Percentiles rank a stretch among this genome's conserved stretches.
These are phyloP conservation scores for Brachypodius melanocephalos DNA, from an alignment of 2,113 vertebrate species.

Conservation along the genomic window DNA sequence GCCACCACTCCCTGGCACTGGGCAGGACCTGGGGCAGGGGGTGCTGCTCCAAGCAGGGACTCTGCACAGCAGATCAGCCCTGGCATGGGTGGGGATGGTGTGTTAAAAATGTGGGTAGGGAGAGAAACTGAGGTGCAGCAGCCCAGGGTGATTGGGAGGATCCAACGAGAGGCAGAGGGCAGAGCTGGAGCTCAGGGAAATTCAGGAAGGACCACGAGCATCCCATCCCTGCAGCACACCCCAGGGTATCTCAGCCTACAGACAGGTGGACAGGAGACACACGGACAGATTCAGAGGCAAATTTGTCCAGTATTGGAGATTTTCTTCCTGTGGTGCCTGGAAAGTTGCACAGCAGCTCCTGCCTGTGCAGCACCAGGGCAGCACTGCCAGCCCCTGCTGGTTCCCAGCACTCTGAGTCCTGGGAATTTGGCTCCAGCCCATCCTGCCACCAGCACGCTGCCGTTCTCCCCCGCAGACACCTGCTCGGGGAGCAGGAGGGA, in stretches of 20 bases:
- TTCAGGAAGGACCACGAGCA: neutral
- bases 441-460: neutral
- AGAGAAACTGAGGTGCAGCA: neutral
- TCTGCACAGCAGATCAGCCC: neutral
- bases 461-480: neutral
- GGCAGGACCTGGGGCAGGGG: neutral
- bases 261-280: rapidly evolving
- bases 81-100: rapidly evolving
- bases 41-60: neutral
- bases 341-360: neutral
- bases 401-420: neutral
- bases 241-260: neutral
- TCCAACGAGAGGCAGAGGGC: neutral
- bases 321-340: neutral
- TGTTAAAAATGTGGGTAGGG: neutral
- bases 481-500: neutral
- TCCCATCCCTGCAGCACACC: neutral
- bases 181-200: neutral
- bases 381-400: neutral
- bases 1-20: rapidly evolving
- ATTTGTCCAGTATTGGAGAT: neutral
- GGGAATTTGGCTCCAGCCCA: neutral
- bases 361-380: neutral
- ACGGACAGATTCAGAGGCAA: neutral
- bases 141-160: neutral